Evolutionary conservation across 2,113 vertebrate species (phyloP), one percentile per base, ranked within the genome.

Genomic region (Rallus limicola): DNA sequence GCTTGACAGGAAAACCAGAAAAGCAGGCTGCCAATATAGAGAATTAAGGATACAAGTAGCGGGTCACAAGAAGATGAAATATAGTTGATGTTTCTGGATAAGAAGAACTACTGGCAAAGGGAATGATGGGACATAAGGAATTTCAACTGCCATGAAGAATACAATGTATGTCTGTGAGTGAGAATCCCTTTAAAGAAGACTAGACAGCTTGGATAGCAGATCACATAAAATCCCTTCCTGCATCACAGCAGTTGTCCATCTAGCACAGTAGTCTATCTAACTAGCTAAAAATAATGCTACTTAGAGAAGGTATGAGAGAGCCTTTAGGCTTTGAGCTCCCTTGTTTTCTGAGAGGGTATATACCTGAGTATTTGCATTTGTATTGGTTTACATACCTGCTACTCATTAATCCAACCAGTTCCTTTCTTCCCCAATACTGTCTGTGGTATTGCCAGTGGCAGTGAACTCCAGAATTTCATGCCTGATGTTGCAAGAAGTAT

Each of bases 201-300:
- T 48, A 21, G 23, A 2, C 38, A 16, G 11, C 2, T 4, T 72
- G 31, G 25, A 26, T 59, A 85, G 11, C 33, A 76, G 74, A 33
- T 71, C 18, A 19, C 5, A 25, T 28, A 53, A 56, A 71, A 75
- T 63, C n/a, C 77, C 28, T 8, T 86, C 14, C 28, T 82, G 15
- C 38, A 20, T 72, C 21, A 58, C 23, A 65, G 38, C 0, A 0
- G 7, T 71, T 18, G 24, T 53, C 12, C 10, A 46, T 70, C 25
- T 68, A 42, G 34, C 31, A 63, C 15, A 71, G 17, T 14, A 46
- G 10, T 59, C 21, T 28, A 0, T 59, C 33, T 62, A 68, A 18
- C 20, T 56, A 82, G 11, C 71, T 60, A 26, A 77, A 44, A 80
- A 44, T 48, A 56, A 24, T 58, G 8, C 9, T 75, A 6, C 11